These are phyloP conservation scores for Epinephelus lanceolatus DNA, from an alignment of 2,113 vertebrate genomes.

Conservation along the genomic window DNA sequence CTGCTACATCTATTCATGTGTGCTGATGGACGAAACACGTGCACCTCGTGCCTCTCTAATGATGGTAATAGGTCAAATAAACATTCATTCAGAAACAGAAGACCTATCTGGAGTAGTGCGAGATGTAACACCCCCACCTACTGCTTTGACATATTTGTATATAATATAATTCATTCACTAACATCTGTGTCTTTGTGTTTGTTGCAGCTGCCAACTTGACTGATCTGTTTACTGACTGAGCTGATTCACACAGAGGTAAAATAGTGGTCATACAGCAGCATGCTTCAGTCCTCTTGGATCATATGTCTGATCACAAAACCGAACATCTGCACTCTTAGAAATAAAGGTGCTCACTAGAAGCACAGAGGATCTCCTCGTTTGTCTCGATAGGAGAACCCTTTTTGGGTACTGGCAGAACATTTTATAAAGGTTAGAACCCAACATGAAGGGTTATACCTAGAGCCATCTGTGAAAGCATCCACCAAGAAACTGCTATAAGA, in stretches of 20 bases:
- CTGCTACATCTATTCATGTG: conserved; percentile 41
- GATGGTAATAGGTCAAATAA: conserved; percentile 47
- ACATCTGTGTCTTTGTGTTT: conserved; percentile 24
- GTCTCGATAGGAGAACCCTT: too few relatives aligned
- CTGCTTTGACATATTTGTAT: conserved; percentile 42
- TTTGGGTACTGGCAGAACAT: too few relatives aligned
- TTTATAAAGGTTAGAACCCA: too few relatives aligned
- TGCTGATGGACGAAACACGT: conserved; percentile 37
- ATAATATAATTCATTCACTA: conserved; percentile 39
- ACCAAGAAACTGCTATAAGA: too few relatives aligned
- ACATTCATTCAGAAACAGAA: conserved; percentile 62
- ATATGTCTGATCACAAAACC: neutral
- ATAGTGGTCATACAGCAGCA: neutral
- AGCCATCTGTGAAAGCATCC: too few relatives aligned
- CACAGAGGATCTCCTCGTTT: too few relatives aligned
- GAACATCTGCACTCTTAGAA: neutral
- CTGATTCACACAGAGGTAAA: conserved; percentile 9
- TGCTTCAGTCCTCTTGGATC: neutral
- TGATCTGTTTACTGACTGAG: conserved; percentile 16
- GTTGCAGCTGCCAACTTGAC: conserved; percentile 25
- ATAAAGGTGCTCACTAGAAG: too few relatives aligned
- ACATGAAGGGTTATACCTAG: too few relatives aligned
- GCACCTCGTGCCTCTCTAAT: conserved; percentile 19
- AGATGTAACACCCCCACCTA: conserved; percentile 36
- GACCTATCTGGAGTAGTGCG: conserved; percentile 7